Conservation (phyloP, 2,888 invertebrate genomes). For the Laspeyria flexula region DNA sequence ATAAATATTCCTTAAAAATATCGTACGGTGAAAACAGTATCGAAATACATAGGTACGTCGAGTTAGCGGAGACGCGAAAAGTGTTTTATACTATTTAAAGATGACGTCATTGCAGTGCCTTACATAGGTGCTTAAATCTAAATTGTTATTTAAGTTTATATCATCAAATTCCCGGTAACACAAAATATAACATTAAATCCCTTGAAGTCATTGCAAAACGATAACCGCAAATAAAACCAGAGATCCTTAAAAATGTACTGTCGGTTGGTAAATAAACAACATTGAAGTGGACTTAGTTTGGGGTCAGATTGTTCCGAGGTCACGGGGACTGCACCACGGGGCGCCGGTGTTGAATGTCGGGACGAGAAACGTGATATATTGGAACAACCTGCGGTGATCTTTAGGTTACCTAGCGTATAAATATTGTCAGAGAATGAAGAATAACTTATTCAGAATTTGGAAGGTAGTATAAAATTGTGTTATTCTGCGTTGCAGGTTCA, state of each 20-base stretch:
- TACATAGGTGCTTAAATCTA: too few relatives aligned
- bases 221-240: neutral
- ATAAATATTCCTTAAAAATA: too few relatives aligned
- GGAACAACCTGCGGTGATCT: conserved; percentile 5
- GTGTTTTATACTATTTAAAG: too few relatives aligned
- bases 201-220: neutral
- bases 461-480: neutral
- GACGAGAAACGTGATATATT: conserved; percentile 13
- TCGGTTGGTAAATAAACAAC: conserved; percentile 20
- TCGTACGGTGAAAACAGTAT: too few relatives aligned
- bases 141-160: too few relatives aligned
- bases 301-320: conserved; percentile 33
- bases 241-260: neutral
- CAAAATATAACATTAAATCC: neutral
- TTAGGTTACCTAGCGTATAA: neutral
- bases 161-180: neutral
- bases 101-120: too few relatives aligned
- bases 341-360: conserved; percentile 24
- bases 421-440: neutral
- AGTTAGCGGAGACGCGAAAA: too few relatives aligned
- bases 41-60: too few relatives aligned
- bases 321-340: conserved; percentile 35
- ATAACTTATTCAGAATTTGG: neutral
- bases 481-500: too few relatives aligned
- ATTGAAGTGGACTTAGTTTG: conserved; percentile 13